phyloP scores from a whole-genome alignment of 2,113 vertebrate species.

The Pyxicephalus adspersus region DNA sequence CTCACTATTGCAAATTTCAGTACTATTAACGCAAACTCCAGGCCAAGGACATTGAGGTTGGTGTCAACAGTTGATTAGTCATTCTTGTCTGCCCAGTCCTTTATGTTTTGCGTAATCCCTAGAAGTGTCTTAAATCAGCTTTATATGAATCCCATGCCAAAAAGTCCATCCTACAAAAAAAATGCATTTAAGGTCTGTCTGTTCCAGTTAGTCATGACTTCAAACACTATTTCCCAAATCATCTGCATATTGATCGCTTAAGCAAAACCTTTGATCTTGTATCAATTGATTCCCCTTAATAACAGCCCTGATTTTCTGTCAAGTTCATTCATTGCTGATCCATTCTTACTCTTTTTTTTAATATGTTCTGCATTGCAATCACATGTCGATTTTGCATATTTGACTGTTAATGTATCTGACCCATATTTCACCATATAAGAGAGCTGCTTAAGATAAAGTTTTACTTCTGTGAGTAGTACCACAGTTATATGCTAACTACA shows the following conservation, averaged over 20 bases:
- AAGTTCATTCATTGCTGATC: background rate
- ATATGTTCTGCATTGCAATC: background rate
- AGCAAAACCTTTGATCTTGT: slow-evolving; percentile 27
- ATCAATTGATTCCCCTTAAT: slow-evolving; percentile 9
- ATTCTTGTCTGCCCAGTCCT: background rate
- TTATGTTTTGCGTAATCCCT: background rate
- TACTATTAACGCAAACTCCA: no score
- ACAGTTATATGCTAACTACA: no score
- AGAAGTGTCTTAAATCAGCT: background rate
- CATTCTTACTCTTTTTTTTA: background rate
- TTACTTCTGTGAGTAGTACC: background rate
- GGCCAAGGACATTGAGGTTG: no score
- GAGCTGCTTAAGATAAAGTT: background rate
- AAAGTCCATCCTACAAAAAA: background rate
- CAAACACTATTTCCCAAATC: slow-evolving; percentile 27
- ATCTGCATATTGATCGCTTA: slow-evolving; percentile 40
- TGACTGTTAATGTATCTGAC: background rate
- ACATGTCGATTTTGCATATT: slow-evolving; percentile 9
- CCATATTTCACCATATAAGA: background rate
- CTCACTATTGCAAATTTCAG: no score
- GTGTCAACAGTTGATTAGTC: background rate
- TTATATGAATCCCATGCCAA: background rate
- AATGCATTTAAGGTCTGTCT: slow-evolving; percentile 14
- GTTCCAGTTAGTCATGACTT: slow-evolving; percentile 10
- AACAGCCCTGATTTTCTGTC: background rate